Percentiles rank a stretch among this genome's conserved stretches.
Conservation (phyloP, 2,888 invertebrate genomes). For the Plutella xylostella region DNA sequence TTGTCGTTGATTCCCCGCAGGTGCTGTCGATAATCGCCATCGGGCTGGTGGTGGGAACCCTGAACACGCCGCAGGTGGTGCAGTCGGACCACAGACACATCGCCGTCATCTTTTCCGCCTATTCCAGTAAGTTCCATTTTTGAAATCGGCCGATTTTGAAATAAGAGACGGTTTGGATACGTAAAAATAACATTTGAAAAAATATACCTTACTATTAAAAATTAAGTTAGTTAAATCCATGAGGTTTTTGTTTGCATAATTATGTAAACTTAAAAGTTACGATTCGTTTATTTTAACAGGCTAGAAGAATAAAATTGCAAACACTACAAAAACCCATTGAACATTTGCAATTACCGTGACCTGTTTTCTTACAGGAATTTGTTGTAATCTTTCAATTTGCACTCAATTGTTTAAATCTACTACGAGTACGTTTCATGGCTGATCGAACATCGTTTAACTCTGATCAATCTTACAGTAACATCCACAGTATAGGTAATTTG, state of each 20-base stretch:
- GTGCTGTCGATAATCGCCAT: constrained; percentile 71
- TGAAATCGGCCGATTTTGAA: no score
- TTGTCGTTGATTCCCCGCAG: constrained; percentile 53
- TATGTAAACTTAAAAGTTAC: no score
- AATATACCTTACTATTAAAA: neutral
- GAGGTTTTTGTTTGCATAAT: constrained; percentile 9
- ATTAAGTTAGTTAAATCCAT: no score
- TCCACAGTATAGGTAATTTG: no score
- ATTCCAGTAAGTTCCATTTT: constrained; percentile 65
- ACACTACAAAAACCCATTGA: no score
- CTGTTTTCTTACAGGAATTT: constrained; percentile 31
- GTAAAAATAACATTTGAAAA: neutral
- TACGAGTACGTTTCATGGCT: constrained; percentile 20
- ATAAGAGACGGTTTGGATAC: no score
- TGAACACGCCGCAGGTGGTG: constrained; percentile 65
- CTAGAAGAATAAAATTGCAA: no score
- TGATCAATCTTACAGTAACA: neutral
- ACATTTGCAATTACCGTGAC: constrained; percentile 27
- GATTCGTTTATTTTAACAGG: no score
- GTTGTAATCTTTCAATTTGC: constrained; percentile 46
- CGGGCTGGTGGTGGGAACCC: constrained; percentile 74
- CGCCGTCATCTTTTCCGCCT: constrained; percentile 75
- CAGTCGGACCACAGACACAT: constrained; percentile 68
- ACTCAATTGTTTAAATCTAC: constrained; percentile 12
- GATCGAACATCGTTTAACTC: constrained; percentile 13